A percentile compares a stretch with the other conserved stretches of the same genome.
phyloP scores from a whole-genome alignment of 1,140 invertebrate genomes.

The Psilanteris sp. region DNA sequence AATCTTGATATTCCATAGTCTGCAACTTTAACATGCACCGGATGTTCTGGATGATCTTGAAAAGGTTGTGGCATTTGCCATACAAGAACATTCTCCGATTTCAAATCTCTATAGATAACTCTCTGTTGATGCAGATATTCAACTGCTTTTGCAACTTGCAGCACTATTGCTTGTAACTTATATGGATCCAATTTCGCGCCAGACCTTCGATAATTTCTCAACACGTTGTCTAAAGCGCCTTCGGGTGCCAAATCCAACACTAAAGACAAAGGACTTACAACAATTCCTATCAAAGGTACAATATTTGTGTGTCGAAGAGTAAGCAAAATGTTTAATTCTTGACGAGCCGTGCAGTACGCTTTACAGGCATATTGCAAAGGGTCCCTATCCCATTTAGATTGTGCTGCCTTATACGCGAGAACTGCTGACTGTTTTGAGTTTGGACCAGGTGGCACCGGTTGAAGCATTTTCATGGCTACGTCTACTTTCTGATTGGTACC shows the following conservation, averaged over 20 bases:
- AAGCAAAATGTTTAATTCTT: conserved; percentile 94
- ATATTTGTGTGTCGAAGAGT: conserved; percentile 94
- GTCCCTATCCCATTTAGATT: conserved; percentile 94
- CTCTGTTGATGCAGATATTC: conserved; percentile 97
- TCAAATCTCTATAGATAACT: conserved; percentile 98
- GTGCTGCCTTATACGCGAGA: conserved; percentile 90
- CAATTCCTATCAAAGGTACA: conserved; percentile 94
- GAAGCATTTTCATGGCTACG: conserved; percentile 97
- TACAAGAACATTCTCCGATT: conserved; percentile 98
- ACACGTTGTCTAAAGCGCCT: conserved; percentile 91
- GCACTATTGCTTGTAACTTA: conserved; percentile 90
- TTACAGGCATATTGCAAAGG: conserved; percentile 94
- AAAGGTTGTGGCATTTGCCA: conserved; percentile 94
- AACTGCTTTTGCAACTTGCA: conserved; percentile 95
- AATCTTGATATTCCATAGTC: conserved; percentile 97
- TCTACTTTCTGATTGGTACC: conserved; percentile 82
- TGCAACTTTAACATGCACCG: conserved; percentile 94
- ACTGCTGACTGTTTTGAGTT: conserved; percentile 86
- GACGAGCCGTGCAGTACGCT: conserved; percentile 96
- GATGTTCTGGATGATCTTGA: conserved; percentile 82
- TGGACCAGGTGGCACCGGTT: conserved; percentile 93
- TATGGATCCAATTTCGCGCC: conserved; percentile 90
- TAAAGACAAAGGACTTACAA: conserved; percentile 92
- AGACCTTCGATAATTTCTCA: conserved; percentile 90
- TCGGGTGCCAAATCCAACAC: conserved; percentile 94